These are phyloP conservation scores for Holothuria leucospilota DNA, from an alignment of 53 echinoderm and acorn worm species.

Conservation along the genomic window DNA sequence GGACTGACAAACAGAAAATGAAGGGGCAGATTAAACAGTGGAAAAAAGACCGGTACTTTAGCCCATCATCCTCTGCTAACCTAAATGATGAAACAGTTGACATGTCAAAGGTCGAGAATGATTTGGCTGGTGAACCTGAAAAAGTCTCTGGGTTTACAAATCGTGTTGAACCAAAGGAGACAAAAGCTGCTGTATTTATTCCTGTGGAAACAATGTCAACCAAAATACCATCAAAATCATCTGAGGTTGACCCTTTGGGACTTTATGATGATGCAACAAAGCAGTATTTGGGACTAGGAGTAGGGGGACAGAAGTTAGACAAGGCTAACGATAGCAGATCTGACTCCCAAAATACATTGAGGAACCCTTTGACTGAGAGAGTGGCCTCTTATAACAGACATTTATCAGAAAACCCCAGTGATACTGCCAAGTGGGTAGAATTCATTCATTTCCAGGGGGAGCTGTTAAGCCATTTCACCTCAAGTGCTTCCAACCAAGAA, in stretches of 20 bases:
- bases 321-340: too few relatives aligned
- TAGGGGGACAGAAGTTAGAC: background rate
- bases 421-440: conserved; percentile 80
- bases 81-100: conserved; percentile 28
- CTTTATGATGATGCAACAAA: conserved; percentile 74
- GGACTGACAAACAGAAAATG: conserved; percentile 65
- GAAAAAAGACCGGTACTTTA: conserved; percentile 66
- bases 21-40: conserved; percentile 55
- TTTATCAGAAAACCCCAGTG: conserved; percentile 78
- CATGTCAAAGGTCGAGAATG: conserved; percentile 14
- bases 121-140: background rate
- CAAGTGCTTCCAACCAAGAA: conserved; percentile 13
- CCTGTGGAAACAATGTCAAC: background rate
- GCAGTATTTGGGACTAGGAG: conserved; percentile 35
- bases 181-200: conserved; percentile 64
- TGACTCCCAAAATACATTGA: background rate
- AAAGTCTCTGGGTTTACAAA: background rate
- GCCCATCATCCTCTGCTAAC: background rate
- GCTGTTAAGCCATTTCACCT: background rate
- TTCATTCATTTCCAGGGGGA: conserved; percentile 89
- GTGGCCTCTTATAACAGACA: conserved; percentile 74
- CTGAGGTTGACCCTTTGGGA: conserved; percentile 70
- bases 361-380: conserved; percentile 48
- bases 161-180: background rate
- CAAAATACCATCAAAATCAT: background rate